Percentiles rank a stretch among this genome's conserved stretches.
These are phyloP conservation scores for Drosophila paucipuncta DNA, from an alignment of 2,888 invertebrate species.

Conservation along the genomic window DNA sequence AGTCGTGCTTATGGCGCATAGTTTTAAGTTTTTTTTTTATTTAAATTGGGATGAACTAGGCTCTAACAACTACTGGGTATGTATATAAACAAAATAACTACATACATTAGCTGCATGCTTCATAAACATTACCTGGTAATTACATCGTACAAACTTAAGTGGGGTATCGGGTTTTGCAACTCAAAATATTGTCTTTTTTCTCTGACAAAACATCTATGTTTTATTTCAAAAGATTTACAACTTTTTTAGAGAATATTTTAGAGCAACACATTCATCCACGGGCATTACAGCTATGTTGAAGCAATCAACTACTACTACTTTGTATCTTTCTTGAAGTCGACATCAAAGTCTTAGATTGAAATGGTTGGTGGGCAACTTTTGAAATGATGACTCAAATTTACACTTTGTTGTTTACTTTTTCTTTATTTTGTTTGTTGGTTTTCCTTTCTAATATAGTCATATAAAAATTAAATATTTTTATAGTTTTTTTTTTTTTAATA, in stretches of 20 bases:
- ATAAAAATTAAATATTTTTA: slow-evolving; percentile 57
- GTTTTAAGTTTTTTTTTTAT: background rate
- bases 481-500: slow-evolving; percentile 50
- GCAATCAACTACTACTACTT: background rate
- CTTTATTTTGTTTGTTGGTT: slow-evolving; percentile 54
- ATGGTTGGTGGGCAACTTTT: background rate
- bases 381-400: slow-evolving; percentile 38
- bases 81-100: slow-evolving; percentile 13
- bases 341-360: background rate
- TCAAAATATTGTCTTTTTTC: slow-evolving; percentile 17
- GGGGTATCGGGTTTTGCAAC: slow-evolving; percentile 33
- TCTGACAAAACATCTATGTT: background rate
- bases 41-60: slow-evolving; percentile 1
- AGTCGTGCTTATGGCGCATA: slow-evolving; percentile 5
- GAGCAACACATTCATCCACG: background rate
- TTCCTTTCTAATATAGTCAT: slow-evolving; percentile 50
- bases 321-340: background rate
- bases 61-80: slow-evolving; percentile 13
- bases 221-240: background rate
- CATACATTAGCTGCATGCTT: slow-evolving; percentile 34
- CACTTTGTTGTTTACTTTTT: slow-evolving; percentile 53
- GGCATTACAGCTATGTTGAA: background rate
- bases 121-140: slow-evolving; percentile 43
- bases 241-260: background rate
- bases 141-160: slow-evolving; percentile 7